phyloP scores from a whole-genome alignment of 2,797 vertebrate species.

The Alectoris magna region DNA sequence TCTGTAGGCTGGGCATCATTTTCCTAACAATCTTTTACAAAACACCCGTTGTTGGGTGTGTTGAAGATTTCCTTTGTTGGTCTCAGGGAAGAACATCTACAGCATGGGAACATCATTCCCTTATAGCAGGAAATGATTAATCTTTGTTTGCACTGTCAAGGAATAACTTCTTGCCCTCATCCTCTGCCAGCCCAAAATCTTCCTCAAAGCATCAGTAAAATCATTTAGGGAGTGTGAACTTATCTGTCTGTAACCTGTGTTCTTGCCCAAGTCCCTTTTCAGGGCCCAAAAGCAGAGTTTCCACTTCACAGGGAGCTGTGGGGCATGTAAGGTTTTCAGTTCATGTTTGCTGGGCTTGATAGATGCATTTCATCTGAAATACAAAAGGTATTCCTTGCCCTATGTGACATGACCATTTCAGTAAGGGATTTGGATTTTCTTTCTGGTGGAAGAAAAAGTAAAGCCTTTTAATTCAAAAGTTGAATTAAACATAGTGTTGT shows the following conservation, averaged over 20 bases:
- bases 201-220: not conserved
- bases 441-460: not conserved
- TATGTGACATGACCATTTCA: not conserved
- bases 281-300: not conserved
- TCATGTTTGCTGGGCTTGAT: not conserved
- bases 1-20: not conserved
- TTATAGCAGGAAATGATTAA: conserved; percentile 16
- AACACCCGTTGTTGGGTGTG: not conserved
- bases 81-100: not conserved
- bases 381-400: not conserved
- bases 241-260: not conserved
- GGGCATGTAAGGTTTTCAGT: not conserved
- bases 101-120: not conserved
- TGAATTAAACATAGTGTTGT: not conserved
- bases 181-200: not conserved
- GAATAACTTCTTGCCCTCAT: not conserved
- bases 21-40: not conserved
- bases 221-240: not conserved
- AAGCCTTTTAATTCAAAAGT: not conserved
- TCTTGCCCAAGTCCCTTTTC: not conserved
- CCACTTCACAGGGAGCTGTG: not conserved
- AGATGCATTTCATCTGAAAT: not conserved
- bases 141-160: not conserved
- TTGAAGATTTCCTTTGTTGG: not conserved
- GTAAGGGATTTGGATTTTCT: not conserved